phyloP scores from a whole-genome alignment of 1,140 invertebrate species.

The Penaeus indicus region DNA sequence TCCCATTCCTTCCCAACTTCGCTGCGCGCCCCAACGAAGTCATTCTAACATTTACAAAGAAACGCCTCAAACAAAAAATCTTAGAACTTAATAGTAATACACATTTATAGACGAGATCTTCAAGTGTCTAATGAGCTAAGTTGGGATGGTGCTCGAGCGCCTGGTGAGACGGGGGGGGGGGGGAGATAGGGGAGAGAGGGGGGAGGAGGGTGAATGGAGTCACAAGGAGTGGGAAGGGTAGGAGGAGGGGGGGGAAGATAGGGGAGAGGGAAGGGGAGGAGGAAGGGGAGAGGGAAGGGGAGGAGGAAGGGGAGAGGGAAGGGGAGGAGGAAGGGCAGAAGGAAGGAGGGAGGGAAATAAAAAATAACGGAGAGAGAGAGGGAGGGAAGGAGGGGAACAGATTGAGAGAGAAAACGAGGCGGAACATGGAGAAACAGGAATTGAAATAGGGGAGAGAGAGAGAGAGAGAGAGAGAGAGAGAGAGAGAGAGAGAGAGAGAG shows the following conservation, averaged over 20 bases:
- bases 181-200: not conserved
- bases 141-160: not conserved
- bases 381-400: no score
- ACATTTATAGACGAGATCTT: not conserved
- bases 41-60: constrained; percentile 16
- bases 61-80: not conserved
- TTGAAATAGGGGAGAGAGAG: no score
- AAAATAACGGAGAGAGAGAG: no score
- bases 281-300: not conserved
- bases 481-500: no score
- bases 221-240: not conserved
- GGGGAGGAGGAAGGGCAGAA: not conserved
- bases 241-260: not conserved
- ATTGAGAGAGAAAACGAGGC: not conserved
- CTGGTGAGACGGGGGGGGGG: not conserved
- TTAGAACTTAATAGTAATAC: not conserved
- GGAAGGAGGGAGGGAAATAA: not conserved
- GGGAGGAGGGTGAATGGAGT: not conserved
- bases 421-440: no score
- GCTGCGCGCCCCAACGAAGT: no score
- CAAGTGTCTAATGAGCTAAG: constrained; percentile 18
- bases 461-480: no score
- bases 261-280: not conserved
- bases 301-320: not conserved
- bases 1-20: not conserved